A percentile compares a stretch with the other conserved stretches of the same genome.
Conservation (phyloP, 2,113 vertebrate species). For the Crotalus viridis region DNA sequence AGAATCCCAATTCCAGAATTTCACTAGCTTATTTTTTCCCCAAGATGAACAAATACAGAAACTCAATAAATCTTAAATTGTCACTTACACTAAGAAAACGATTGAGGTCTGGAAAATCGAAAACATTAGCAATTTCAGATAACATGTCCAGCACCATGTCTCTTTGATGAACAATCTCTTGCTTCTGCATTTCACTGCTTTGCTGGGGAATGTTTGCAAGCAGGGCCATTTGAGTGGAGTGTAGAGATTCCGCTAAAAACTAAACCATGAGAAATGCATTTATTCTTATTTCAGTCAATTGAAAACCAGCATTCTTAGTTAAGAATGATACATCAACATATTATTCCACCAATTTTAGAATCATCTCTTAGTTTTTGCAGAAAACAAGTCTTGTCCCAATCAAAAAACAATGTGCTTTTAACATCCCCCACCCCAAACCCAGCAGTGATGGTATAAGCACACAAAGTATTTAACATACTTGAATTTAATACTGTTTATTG, state of each 20-base stretch:
- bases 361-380: not conserved
- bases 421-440: not conserved
- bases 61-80: conserved; percentile 2
- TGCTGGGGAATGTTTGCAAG: conserved; percentile 75
- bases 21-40: not conserved
- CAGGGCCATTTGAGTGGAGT: conserved; percentile 84
- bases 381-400: not conserved
- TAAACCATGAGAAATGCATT: conserved; percentile 58
- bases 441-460: not conserved
- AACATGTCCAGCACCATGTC: conserved; percentile 89
- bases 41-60: not conserved
- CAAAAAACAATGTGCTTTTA: not conserved
- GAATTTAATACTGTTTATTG: not conserved
- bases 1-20: not conserved
- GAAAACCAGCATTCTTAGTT: not conserved
- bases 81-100: conserved; percentile 91
- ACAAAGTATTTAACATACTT: not conserved
- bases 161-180: conserved; percentile 86
- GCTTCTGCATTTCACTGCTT: conserved; percentile 76
- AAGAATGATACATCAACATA: not conserved
- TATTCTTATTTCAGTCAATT: conserved; percentile 26
- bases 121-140: conserved; percentile 93
- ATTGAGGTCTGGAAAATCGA: conserved; percentile 96
- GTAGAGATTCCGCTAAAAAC: conserved; percentile 96
- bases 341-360: not conserved